Evolutionary conservation across 2,113 vertebrate species (phyloP), one percentile per base, ranked within the genome.

Genomic region (Amazona guildingii): DNA sequence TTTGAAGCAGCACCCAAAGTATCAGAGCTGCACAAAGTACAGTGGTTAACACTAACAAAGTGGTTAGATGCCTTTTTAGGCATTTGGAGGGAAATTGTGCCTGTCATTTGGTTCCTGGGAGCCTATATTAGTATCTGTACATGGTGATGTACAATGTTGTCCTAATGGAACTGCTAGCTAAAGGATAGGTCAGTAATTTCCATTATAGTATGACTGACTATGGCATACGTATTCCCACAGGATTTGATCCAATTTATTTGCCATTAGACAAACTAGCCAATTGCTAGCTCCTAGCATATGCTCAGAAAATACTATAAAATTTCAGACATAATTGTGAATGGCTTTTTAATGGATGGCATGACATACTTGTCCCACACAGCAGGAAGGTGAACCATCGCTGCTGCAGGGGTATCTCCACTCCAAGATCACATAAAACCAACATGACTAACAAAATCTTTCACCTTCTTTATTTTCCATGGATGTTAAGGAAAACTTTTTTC

Each of bases 271-370:
- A 73, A 59, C 11, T 23, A 75, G 3, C 2, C 19, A 49, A 19
- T 59, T 61, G 1, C 6, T 90, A 64, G 3, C 14, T 81, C 70
- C 51, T 41, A 73, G 25, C 0, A 70, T 10, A 33, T 48, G 11
- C 11, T 46, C 24, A 70, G 52, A 89, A 81, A 82, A 62, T 3
- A 46, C 11, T 25, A 29, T 46, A 21, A 73, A 54, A 70, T 69
- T 48, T 55, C 59, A 80, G 5, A 27, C 6, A 3, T 73, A 55
- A 39, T 5, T n/a, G 4, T 43, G 21, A 17, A n/a, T 70, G 33
- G 11, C 7, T 5, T 59, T 84, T 74, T 10, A 5, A 44, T 66
- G 35, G 2, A 41, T 62, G 39, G 3, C 27, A 52, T 0, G 1
- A n/a, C 17, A 51, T 75, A 18, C 1, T 52, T 16, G 1, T 20